phyloP scores from a whole-genome alignment of 2,797 vertebrate genomes.

The Leptodactylus fallax region DNA sequence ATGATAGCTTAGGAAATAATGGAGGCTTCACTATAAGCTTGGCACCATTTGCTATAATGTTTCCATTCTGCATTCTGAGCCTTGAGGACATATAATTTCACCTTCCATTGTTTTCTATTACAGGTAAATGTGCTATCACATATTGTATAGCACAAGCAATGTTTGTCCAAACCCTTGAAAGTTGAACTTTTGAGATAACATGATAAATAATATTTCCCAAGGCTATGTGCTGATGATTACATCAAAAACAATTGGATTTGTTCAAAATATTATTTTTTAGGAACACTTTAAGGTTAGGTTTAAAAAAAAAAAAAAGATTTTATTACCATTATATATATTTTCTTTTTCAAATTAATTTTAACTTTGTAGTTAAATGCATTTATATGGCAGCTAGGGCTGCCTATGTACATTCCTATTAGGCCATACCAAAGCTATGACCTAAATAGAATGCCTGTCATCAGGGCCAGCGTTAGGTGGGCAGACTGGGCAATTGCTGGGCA shows the following conservation, averaged over 20 bases:
- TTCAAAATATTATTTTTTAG: neutral
- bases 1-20: conserved; percentile 14
- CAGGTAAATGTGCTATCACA: conserved; percentile 2
- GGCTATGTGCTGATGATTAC: neutral
- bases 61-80: neutral
- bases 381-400: no score
- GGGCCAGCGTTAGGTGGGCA: no score
- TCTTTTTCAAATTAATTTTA: no score
- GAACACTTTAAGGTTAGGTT: neutral
- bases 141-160: neutral
- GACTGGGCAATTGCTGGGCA: no score
- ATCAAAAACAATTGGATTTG: neutral
- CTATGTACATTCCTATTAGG: no score
- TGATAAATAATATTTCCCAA: conserved; percentile 18
- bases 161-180: neutral
- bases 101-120: neutral
- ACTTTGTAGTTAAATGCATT: no score
- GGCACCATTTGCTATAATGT: neutral
- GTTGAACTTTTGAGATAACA: neutral
- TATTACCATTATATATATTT: neutral
- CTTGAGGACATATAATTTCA: conserved; percentile 16
- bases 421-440: no score
- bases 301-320: neutral
- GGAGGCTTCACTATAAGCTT: neutral
- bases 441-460: no score